A percentile compares a stretch with the other conserved stretches of the same genome.
Evolutionary conservation across 2,797 vertebrate genomes (phyloP).

Genomic region (Lithobates pipiens): DNA sequence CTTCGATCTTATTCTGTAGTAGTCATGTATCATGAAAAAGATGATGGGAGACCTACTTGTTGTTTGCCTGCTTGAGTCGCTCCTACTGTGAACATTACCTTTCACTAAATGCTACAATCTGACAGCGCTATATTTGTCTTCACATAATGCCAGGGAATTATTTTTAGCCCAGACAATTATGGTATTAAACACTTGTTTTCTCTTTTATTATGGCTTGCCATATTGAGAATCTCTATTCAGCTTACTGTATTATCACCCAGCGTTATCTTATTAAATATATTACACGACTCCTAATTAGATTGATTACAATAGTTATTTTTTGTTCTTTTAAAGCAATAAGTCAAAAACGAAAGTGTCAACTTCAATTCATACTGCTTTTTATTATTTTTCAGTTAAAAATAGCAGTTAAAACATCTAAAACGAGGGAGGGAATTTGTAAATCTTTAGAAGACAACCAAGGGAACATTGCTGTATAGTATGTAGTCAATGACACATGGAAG

Average conservation of each 20-base stretch:
- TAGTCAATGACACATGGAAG: background rate
- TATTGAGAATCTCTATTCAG: constrained; percentile 1
- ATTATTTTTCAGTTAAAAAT: background rate
- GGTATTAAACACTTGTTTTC: background rate
- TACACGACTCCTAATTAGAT: background rate
- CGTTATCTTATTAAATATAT: background rate
- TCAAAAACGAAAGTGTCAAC: too few species aligned
- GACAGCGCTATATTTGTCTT: constrained; percentile 11
- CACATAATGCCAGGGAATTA: constrained; percentile 19
- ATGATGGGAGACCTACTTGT: constrained; percentile 2
- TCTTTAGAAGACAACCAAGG: background rate
- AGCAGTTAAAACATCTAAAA: background rate
- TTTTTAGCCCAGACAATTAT: constrained; percentile 25
- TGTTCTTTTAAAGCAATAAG: background rate
- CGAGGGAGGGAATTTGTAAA: too few species aligned
- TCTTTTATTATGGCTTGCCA: background rate
- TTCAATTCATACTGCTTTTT: background rate
- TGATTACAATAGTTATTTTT: background rate
- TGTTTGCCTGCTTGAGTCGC: constrained; percentile 5
- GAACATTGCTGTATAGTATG: background rate
- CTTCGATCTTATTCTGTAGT: constrained; percentile 19
- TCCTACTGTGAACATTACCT: background rate
- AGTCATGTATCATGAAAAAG: constrained; percentile 17
- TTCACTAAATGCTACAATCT: background rate
- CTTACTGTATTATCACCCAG: background rate